Evolutionary conservation across 2,797 vertebrate species (phyloP), one percentile per base, ranked within the genome.

Genomic region (Clarias fuscus): DNA sequence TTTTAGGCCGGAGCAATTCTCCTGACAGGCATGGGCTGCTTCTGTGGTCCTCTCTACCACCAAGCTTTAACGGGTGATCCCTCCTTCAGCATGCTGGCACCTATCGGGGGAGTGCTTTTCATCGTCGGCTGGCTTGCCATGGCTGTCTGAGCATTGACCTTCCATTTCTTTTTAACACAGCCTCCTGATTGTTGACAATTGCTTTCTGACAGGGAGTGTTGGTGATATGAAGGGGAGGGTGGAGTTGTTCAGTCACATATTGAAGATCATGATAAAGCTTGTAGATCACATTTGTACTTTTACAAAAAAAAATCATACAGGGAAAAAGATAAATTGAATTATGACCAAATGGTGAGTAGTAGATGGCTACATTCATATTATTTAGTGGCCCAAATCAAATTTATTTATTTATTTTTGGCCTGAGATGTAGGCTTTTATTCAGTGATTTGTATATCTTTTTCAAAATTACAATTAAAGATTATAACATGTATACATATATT

Each of bases 11-110:
- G 97, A 0, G 88, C 93, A 14, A 87, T 97, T 84, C 94, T 98
- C 56, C 82, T 95, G 2, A 92, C 95, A 0, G 97, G 97, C 5
- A 96, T 97, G 92, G 94, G 96, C 67, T 92, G 97, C 88, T 98
- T 98, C 93, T 98, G 96, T 33, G 96, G 96, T 61, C 92, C 96
- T 24, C 93, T 98, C 30, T 98, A 98, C 91, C 96, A 96, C 93
- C 96, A 98, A 84, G 96, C 97, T 1, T 24, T 98, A 82, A 97
- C 95, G 0, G 96, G 95, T 77, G 96, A 98, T 90, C 94, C 96
- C 0, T 83, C 88, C 24, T 82, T 96, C 37, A 93, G 95, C 88
- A 95, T 93, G 78, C 56, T 93, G 43, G 97, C 95, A 7, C 97
- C 97, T 0, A 40, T 93, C 0, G 97, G 97, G 4, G 97, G 97